These are phyloP conservation scores for Lapara coniferarum DNA, from an alignment of 2,888 invertebrate species.

Conservation along the genomic window DNA sequence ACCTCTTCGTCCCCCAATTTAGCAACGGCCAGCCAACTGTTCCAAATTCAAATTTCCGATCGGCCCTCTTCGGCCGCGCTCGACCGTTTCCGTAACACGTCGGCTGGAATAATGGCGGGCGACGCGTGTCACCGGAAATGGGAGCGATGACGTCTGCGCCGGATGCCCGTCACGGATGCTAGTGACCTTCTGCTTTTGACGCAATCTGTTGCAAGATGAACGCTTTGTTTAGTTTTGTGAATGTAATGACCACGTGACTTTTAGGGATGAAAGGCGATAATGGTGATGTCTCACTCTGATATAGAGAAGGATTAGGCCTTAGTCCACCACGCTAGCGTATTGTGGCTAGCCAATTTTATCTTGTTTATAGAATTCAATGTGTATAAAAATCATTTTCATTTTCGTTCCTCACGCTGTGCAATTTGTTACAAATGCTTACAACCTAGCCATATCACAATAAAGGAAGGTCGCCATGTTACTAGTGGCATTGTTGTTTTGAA, in stretches of 20 bases:
- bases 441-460: too few species aligned
- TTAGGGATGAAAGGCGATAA: neutral
- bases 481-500: too few species aligned
- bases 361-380: too few species aligned
- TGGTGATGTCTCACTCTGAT: too few species aligned
- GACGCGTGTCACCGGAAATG: conserved; percentile 64
- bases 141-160: conserved; percentile 61
- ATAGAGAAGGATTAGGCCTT: too few species aligned
- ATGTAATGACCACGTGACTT: neutral
- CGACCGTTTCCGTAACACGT: conserved; percentile 63
- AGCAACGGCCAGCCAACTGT: conserved; percentile 7
- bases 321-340: too few species aligned
- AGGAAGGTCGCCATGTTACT: too few species aligned
- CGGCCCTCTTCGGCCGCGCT: conserved; percentile 52
- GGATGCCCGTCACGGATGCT: conserved; percentile 46
- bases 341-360: too few species aligned
- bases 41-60: conserved; percentile 65
- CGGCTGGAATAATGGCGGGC: conserved; percentile 61
- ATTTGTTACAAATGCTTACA: too few species aligned
- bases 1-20: conserved; percentile 1
- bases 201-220: conserved; percentile 1
- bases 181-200: conserved; percentile 22
- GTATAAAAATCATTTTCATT: too few species aligned
- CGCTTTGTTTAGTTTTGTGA: neutral
- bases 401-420: too few species aligned